A percentile compares a stretch with the other conserved stretches of the same genome.
Conservation (phyloP, 2,797 vertebrate species). For the Podargus strigoides region DNA sequence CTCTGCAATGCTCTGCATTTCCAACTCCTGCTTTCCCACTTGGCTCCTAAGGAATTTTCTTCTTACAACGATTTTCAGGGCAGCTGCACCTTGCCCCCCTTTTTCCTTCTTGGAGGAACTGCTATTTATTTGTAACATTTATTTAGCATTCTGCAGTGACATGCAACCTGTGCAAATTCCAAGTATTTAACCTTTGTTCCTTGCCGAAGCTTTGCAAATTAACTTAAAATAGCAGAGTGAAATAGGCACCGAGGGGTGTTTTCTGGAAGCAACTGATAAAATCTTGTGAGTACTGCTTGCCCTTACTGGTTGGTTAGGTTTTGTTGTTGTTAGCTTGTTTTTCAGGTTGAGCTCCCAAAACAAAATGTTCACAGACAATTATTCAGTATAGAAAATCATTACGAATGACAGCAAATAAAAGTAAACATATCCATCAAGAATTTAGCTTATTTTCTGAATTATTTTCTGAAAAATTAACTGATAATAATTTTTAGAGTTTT, state of each 20-base stretch:
- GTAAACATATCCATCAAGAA: not conserved
- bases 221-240: constrained; percentile 9
- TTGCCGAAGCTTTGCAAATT: constrained; percentile 1
- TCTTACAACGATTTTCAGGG: not conserved
- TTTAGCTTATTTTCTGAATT: not conserved
- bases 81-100: not conserved
- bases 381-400: not conserved
- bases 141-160: not conserved
- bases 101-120: not conserved
- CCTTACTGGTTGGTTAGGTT: constrained; percentile 25
- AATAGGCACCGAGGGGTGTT: not conserved
- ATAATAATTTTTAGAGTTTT: not conserved
- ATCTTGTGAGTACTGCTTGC: not conserved
- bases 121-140: not conserved
- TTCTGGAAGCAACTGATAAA: constrained; percentile 10
- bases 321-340: constrained; percentile 8
- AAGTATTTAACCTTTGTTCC: constrained; percentile 30
- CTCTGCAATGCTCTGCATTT: not conserved
- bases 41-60: not conserved
- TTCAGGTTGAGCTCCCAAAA: not conserved
- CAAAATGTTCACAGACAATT: not conserved
- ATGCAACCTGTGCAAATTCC: constrained; percentile 17
- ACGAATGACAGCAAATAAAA: not conserved
- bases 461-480: not conserved
- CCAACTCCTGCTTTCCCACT: not conserved